Evolutionary conservation across 1,140 invertebrate genomes (phyloP), one percentile per base, ranked within the genome.

Genomic region (Drosophila teissieri): DNA sequence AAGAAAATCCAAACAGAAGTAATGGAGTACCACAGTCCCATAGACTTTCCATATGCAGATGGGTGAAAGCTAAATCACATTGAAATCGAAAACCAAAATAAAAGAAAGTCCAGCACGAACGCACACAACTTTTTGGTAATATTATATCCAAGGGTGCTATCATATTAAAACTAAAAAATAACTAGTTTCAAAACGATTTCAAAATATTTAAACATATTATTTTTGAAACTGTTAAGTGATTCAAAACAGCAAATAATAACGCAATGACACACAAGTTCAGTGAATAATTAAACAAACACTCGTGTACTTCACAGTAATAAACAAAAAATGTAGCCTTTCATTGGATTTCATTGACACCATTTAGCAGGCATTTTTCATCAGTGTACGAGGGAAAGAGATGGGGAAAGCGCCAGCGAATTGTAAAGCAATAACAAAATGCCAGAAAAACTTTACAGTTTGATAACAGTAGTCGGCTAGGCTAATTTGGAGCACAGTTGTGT

Each of bases 401-500:
- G 61, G 27, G 37, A 39, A 39, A 39, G 37, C 37, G 1, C 11
- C 37, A 39, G 12, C 37, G 10, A 45, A 44, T 44, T 44, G 42
- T 44, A 57, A 49, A 11, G 19, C 27, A 62, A 52, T 11, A 36
- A 45, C 56, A 69, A 53, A 53, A 39, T n/a, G 27, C 34, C 34
- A 46, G 40, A 24, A 54, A 37, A 62, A 48, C 31, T 73, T 73
- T 48, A 54, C 48, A 46, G 46, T 73, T 31, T 75, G 60, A 75
- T 75, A 74, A 75, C 70, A 64, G 40, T 36, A 55, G 17, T 73
- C n/a, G 31, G 37, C 46, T 46, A 73, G 31, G 37, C 46, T 46
- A 73, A 74, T 62, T 54, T 74, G 49, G 70, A 73, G 57, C 70
- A 73, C 57, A 73, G 11, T 62, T 73, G 65, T 45, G 63, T 56